Conservation (phyloP, 2,797 vertebrate genomes). For the Anniella stebbinsi region DNA sequence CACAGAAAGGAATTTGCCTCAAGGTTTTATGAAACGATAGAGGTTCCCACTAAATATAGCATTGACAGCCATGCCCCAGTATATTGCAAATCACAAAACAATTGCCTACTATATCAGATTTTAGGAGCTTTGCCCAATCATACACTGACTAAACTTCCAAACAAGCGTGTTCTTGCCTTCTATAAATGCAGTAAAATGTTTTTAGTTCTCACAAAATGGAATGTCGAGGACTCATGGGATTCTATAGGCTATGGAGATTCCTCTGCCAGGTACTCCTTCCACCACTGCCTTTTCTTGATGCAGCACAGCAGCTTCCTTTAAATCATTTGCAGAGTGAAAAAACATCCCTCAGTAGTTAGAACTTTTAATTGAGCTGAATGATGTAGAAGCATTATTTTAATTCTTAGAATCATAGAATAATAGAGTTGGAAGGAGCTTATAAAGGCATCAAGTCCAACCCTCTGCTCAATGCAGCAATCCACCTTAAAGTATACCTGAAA, state of each 20-base stretch:
- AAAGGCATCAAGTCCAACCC: too few species aligned
- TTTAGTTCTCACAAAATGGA: not conserved
- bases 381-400: not conserved
- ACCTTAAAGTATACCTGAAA: too few species aligned
- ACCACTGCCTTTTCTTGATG: not conserved
- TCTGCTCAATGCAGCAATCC: too few species aligned
- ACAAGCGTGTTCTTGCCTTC: not conserved
- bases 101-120: not conserved
- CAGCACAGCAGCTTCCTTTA: not conserved
- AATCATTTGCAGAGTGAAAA: not conserved
- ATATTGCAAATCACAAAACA: not conserved
- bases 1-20: not conserved
- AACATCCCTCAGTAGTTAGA: not conserved
- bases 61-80: not conserved
- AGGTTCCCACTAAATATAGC: not conserved
- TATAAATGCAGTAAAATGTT: not conserved
- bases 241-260: too few species aligned
- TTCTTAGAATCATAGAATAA: too few species aligned
- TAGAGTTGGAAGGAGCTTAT: too few species aligned
- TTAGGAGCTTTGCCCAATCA: not conserved
- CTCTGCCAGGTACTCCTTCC: not conserved
- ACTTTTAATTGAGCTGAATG: not conserved
- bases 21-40: not conserved
- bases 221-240: not conserved
- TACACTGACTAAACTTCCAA: not conserved